Percentiles rank a stretch among this genome's conserved stretches.
These are phyloP conservation scores for Erythrocercus mccallii DNA, from an alignment of 2,113 vertebrate genomes.

Conservation along the genomic window DNA sequence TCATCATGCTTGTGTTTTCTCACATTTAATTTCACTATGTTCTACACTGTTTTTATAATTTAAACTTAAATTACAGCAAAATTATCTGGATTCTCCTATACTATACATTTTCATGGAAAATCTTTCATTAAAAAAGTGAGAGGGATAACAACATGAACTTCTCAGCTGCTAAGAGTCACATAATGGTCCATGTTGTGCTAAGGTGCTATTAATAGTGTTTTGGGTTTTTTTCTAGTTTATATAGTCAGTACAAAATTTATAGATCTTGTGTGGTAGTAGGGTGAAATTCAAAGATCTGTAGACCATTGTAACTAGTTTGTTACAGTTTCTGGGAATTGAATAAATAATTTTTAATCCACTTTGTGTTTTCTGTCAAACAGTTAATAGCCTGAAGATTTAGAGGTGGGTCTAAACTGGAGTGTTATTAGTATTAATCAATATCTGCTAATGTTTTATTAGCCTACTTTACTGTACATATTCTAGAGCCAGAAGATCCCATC, in stretches of 20 bases:
- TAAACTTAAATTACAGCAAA: not conserved
- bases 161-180: not conserved
- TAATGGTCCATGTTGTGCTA: not conserved
- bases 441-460: not conserved
- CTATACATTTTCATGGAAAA: not conserved
- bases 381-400: not conserved
- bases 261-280: not conserved
- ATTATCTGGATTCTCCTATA: not conserved
- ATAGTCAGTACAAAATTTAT: not conserved
- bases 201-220: not conserved
- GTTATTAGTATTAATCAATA: not conserved
- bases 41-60: not conserved
- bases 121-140: not conserved
- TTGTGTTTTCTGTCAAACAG: accelerated
- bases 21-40: not conserved
- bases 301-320: not conserved
- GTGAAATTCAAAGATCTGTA: not conserved
- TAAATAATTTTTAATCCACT: not conserved
- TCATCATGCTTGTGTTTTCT: not conserved
- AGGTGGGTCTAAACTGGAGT: not conserved
- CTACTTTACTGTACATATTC: not conserved
- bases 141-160: not conserved
- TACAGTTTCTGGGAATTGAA: not conserved
- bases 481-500: not conserved
- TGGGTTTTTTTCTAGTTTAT: not conserved